Percentiles rank a stretch among this genome's conserved stretches.
Evolutionary conservation across 2,888 invertebrate genomes (phyloP).

Genomic region (Apotomis capreana): DNA sequence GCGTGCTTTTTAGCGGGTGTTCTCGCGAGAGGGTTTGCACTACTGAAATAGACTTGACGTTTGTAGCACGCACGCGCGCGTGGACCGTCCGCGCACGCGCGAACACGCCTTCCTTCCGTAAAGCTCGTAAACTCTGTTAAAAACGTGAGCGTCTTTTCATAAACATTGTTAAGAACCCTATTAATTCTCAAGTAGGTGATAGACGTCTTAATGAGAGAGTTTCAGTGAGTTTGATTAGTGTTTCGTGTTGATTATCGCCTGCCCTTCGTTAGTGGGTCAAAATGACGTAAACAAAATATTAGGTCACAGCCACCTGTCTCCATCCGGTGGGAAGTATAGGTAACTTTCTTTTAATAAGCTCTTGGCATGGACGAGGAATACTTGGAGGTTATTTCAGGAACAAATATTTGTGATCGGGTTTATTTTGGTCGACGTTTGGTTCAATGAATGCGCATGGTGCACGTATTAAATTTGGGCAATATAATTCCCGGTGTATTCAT

Average conservation of each 20-base stretch:
- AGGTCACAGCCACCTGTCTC: slow-evolving; percentile 41
- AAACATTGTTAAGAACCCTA: neutral
- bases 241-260: neutral
- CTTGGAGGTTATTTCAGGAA: slow-evolving; percentile 4
- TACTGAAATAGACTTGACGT: slow-evolving; percentile 80
- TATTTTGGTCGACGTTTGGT: slow-evolving; percentile 23
- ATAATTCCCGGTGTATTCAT: no score
- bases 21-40: slow-evolving; percentile 56
- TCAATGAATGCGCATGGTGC: slow-evolving; percentile 2
- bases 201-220: neutral
- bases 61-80: slow-evolving; percentile 63
- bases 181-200: neutral
- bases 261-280: slow-evolving; percentile 42
- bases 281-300: slow-evolving; percentile 43
- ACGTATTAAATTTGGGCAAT: neutral
- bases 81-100: slow-evolving; percentile 65
- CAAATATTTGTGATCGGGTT: slow-evolving; percentile 26
- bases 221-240: neutral
- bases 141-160: neutral
- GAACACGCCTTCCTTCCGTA: slow-evolving; percentile 17
- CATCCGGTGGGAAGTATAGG: slow-evolving; percentile 23
- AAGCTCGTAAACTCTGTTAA: slow-evolving; percentile 8
- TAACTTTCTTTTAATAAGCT: slow-evolving; percentile 34
- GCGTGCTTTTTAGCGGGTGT: slow-evolving; percentile 52
- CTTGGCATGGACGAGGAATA: slow-evolving; percentile 24